Evolutionary conservation across 2,888 invertebrate genomes (phyloP), one percentile per base, ranked within the genome.

Genomic region (Cabera pusaria): DNA sequence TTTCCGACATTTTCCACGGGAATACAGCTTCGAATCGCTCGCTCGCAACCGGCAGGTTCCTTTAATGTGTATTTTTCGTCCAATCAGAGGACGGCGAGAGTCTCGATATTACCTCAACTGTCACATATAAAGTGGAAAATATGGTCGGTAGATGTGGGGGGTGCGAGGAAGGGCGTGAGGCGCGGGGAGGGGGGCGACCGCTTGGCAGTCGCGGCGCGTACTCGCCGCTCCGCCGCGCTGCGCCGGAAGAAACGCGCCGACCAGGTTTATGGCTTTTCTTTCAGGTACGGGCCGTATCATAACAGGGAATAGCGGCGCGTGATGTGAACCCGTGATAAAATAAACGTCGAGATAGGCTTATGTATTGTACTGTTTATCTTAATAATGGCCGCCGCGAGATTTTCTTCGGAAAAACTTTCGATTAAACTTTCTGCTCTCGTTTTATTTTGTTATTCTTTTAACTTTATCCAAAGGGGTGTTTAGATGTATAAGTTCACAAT

Each of bases 51-150:
- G 72, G 81, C 85, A 86, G 86, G 85, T 86, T 89, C 83, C 88
- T 88, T 89, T 90, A 90, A 90, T 90, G 90, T 89, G 82, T 86
- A 89, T 89, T 90, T 89, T 90, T 89, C 90, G 90, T 84, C 90
- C 90, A 90, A 90, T 90, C 89, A 89, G 86, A 84, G 86, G 79
- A 74, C 86, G 85, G 88, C 84, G 80, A 85, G 86, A 87, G 84
- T 84, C 89, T 88, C 90, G 90, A 90, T 90, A 90, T 90, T 90
- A 90, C 90, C 89, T 90, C 90, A 90, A 89, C 90, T 90, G 90
- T 90, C 90, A 90, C 90, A 90, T 89, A 89, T 90, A 90, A 90
- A 90, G 90, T 90, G 90, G 89, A 88, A 90, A 90, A 90, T 90
- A 90, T 90, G 90, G 90, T 90, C 87, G 84, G 83, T 82, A 83